Conservation (phyloP, 2,888 invertebrate species). For the Harpalus rubripes region DNA sequence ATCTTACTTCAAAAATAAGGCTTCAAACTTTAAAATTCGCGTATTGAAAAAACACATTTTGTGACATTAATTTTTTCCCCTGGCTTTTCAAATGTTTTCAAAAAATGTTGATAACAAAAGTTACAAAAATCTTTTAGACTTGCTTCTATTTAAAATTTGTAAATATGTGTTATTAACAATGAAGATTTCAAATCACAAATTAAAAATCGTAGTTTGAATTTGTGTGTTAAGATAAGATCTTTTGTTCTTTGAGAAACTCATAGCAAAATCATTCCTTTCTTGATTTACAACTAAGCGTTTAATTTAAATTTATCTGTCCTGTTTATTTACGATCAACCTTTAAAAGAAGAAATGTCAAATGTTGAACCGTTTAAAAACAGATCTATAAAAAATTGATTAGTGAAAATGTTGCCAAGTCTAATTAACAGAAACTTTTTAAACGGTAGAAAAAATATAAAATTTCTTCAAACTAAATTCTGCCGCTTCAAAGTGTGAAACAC, state of each 20-base stretch:
- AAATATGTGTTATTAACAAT: too few species aligned
- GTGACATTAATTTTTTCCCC: too few species aligned
- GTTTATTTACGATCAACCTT: slow-evolving; percentile 21
- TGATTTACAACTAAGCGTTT: neutral
- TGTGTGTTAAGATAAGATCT: too few species aligned
- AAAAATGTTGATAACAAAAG: too few species aligned
- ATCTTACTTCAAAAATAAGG: too few species aligned
- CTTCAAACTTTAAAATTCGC: too few species aligned
- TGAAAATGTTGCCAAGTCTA: slow-evolving; percentile 11
- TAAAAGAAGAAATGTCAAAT: slow-evolving; percentile 30
- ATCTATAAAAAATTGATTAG: slow-evolving; percentile 39
- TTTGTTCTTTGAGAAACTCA: slow-evolving; percentile 3
- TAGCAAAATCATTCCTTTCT: neutral
- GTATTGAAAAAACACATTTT: too few species aligned
- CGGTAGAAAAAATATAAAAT: neutral
- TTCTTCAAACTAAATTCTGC: neutral
- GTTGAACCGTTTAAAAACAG: slow-evolving; percentile 15
- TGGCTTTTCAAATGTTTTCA: too few species aligned
- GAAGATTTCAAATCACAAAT: neutral
- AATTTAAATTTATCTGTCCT: slow-evolving; percentile 12
- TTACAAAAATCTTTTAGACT: too few species aligned
- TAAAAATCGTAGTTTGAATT: neutral
- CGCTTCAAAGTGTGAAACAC: neutral
- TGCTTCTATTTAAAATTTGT: too few species aligned
- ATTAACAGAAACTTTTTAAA: slow-evolving; percentile 9